phyloP scores from a whole-genome alignment of 2,888 invertebrate genomes.

The Caenorhabditis virilis region DNA sequence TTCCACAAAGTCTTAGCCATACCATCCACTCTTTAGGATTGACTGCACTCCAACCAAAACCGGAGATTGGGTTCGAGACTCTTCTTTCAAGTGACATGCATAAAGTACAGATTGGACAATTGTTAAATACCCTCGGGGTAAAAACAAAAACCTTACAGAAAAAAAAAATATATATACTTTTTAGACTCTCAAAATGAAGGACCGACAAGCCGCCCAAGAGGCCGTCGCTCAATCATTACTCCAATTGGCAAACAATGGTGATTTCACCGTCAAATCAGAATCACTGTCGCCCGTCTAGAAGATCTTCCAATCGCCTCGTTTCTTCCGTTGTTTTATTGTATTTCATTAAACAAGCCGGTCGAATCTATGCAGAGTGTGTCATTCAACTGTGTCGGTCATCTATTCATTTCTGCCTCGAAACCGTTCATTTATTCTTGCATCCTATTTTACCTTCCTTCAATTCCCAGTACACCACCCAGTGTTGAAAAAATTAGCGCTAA shows the following conservation, averaged over 20 bases:
- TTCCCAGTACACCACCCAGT: not conserved
- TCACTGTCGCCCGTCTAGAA: slow-evolving; percentile 4
- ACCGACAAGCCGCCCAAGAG: not conserved
- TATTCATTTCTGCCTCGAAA: not conserved
- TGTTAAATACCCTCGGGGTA: too few species aligned
- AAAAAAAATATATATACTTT: too few species aligned
- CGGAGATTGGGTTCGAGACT: not conserved
- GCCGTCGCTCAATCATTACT: not conserved
- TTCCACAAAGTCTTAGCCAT: slow-evolving; percentile 1
- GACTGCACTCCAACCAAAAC: not conserved
- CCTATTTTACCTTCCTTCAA: not conserved
- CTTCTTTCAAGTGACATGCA: not conserved
- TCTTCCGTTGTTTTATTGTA: not conserved
- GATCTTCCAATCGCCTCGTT: not conserved
- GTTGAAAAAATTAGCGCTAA: not conserved
- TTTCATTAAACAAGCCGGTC: slow-evolving; percentile 1
- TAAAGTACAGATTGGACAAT: not conserved
- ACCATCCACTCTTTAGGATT: slow-evolving; percentile 2
- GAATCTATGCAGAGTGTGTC: not conserved
- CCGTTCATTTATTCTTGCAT: not conserved
- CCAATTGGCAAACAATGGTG: not conserved
- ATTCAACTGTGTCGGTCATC: not conserved
- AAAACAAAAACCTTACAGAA: too few species aligned
- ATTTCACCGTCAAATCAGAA: not conserved
- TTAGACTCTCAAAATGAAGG: too few species aligned